Percentiles rank a stretch among this genome's conserved stretches.
Evolutionary conservation across 2,113 vertebrate species (phyloP).

Genomic region (Crotalus horridus): DNA sequence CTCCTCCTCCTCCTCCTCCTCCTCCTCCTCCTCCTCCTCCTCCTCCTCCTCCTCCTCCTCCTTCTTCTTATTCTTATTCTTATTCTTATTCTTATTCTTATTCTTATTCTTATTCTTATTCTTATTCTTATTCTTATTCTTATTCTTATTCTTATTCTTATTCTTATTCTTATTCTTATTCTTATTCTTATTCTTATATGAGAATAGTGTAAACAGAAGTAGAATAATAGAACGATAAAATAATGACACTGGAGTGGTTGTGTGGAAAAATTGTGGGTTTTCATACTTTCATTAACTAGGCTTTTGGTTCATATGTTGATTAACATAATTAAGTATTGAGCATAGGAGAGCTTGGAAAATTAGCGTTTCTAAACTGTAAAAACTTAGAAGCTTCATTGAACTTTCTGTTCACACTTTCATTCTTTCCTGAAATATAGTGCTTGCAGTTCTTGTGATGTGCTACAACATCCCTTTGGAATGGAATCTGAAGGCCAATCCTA

Average conservation of each 20-base stretch:
- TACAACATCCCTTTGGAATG: rapidly evolving
- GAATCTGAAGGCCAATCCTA: neutral
- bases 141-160: too few species aligned
- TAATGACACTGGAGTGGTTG: neutral
- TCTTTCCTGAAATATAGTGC: neutral
- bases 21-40: too few species aligned
- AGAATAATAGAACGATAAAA: neutral
- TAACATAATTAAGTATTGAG: neutral
- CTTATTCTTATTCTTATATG: too few species aligned
- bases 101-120: too few species aligned
- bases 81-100: too few species aligned
- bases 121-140: too few species aligned
- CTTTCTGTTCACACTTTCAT: neutral
- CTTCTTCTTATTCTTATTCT: too few species aligned
- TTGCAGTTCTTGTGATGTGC: neutral
- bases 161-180: too few species aligned
- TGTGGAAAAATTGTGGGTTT: neutral
- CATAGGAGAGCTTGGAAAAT: neutral
- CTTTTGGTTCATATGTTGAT: neutral
- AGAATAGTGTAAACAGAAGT: neutral
- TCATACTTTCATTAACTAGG: neutral
- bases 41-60: too few species aligned
- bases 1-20: too few species aligned
- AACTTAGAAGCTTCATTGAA: neutral
- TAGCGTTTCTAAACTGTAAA: neutral